Evolutionary conservation across 2,888 invertebrate species (phyloP), one percentile per base, ranked within the genome.

Genomic region (Trissolcus japonicus): DNA sequence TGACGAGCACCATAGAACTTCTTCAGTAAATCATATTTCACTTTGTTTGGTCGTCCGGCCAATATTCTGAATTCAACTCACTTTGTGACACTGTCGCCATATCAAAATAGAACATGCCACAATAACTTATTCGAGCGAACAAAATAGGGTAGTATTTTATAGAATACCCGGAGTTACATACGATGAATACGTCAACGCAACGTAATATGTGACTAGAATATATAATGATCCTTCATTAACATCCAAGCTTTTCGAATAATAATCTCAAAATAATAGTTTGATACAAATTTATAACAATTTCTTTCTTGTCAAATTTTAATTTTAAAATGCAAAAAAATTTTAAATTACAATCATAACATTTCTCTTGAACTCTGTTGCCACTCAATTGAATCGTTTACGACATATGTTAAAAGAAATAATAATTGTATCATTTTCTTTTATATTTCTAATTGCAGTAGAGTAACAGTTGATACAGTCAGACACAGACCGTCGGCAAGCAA

Each of bases 61-160:
- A 81, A 82, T 81, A 86, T 86, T 87, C 82, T 83, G 86, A 85
- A 86, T 86, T 86, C 86, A 83, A 82, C 69, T 81, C 82, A 81
- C 79, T 81, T 82, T 79, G 81, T 80, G 78, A 79, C 83, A 79
- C 81, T 82, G 82, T 82, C 80, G 81, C 81, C 83, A 83, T 87
- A 87, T 88, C 87, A 87, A 88, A 88, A 87, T 87, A 86, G 87
- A 86, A 82, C 85, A 82, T 79, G 84, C 84, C 85, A 87, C 88
- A 88, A 88, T 88, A 88, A 88, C 85, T 88, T 88, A 88, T 88
- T 88, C 87, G 86, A 78, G 82, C 83, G 86, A 85, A 85, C 85
- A 86, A 87, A 88, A 87, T 86, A 83, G 84, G 82, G 83, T 86
- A 85, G 87, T 88, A 88, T 89, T 88, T 88, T 88, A 87, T 87